Conservation (phyloP, 2,888 invertebrate species). For the Ecdyonurus torrentis region DNA sequence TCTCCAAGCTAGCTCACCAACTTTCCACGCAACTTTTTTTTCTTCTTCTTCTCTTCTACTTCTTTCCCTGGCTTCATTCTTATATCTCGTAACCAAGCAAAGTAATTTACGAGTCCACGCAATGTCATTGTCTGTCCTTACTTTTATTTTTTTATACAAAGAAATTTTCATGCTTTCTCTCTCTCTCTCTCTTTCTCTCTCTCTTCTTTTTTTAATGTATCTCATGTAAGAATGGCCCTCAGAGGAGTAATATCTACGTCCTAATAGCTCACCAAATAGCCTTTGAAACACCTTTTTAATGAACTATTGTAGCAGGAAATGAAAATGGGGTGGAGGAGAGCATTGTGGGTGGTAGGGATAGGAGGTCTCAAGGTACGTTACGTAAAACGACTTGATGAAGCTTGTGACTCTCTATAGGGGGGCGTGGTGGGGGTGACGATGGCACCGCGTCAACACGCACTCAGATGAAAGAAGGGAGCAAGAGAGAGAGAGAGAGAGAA, state of each 20-base stretch:
- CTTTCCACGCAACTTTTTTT: neutral
- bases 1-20: neutral
- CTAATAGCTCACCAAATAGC: constrained; percentile 53
- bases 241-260: constrained; percentile 36
- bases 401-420: neutral
- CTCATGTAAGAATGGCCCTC: constrained; percentile 27
- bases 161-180: constrained; percentile 8
- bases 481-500: neutral
- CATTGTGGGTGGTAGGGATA: neutral
- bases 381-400: neutral
- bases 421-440: neutral
- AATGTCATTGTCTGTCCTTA: constrained; percentile 11
- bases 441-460: neutral
- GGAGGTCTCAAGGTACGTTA: neutral
- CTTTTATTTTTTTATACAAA: constrained; percentile 4
- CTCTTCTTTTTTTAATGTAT: constrained; percentile 6
- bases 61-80: constrained; percentile 16
- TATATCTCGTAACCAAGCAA: constrained; percentile 2
- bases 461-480: neutral
- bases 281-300: constrained; percentile 57
- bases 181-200: constrained; percentile 10
- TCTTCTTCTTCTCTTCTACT: neutral
- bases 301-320: constrained; percentile 37
- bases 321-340: neutral
- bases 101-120: constrained; percentile 11